Conservation (phyloP, 2,888 invertebrate genomes). For the Strigamia maritima region DNA sequence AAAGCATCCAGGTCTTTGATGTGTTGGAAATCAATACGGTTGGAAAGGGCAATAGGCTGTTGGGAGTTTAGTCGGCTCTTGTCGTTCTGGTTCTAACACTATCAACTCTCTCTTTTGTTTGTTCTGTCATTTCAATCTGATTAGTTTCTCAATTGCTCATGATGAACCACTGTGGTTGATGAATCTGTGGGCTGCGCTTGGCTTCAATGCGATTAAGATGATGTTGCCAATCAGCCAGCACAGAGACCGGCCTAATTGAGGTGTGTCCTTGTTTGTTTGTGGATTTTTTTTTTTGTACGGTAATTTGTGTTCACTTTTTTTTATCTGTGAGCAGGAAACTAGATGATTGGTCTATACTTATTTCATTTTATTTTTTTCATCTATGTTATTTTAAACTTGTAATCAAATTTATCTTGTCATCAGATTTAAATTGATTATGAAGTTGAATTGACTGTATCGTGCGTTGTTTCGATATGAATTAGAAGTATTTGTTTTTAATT, state of each 20-base stretch:
- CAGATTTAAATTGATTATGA: background rate
- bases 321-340: background rate
- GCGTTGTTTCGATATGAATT: background rate
- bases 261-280: background rate
- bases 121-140: slow-evolving; percentile 1
- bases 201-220: slow-evolving; percentile 4
- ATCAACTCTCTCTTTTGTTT: background rate
- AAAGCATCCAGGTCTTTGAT: background rate
- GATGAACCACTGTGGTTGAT: background rate
- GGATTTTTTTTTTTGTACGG: background rate
- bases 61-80: background rate
- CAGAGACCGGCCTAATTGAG: background rate
- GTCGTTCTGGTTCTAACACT: background rate
- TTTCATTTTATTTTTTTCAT: background rate
- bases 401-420: background rate
- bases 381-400: background rate
- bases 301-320: background rate
- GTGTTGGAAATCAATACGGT: slow-evolving; percentile 1
- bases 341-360: background rate
- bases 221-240: slow-evolving; percentile 1
- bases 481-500: background rate
- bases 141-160: slow-evolving; percentile 10
- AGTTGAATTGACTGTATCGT: background rate
- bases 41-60: background rate
- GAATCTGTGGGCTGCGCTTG: background rate